These are phyloP conservation scores for Oreochromis aureus DNA, from an alignment of 2,113 vertebrate species.

Conservation along the genomic window DNA sequence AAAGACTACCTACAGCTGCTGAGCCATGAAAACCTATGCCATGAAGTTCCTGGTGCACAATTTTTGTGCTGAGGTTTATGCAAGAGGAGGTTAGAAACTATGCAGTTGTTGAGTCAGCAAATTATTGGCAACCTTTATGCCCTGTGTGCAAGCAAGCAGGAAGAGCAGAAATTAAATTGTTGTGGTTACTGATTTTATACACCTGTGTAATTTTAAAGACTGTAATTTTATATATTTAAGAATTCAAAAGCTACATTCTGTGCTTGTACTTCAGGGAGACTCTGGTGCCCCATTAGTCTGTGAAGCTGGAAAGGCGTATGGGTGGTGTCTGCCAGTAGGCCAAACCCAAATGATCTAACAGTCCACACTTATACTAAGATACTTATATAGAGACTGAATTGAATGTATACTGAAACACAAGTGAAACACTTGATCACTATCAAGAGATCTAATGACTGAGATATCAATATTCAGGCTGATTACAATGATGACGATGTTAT, in stretches of 20 bases:
- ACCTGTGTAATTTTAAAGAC: neutral
- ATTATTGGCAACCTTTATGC: neutral
- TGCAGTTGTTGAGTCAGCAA: neutral
- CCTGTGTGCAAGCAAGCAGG: neutral
- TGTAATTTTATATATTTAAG: neutral
- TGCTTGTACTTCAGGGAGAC: fast-evolving
- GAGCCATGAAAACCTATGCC: no score
- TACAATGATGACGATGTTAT: neutral
- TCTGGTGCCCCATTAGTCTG: neutral
- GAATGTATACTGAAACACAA: neutral
- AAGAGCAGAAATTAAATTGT: neutral
- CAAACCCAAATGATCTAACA: neutral
- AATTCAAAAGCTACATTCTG: neutral
- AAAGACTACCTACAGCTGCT: no score
- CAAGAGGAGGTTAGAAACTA: neutral
- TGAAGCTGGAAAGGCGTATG: neutral
- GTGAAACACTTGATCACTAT: neutral
- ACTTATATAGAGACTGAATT: neutral
- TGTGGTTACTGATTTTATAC: neutral
- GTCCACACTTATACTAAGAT: neutral
- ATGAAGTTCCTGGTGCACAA: no score
- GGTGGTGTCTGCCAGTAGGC: neutral
- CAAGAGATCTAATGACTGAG: neutral
- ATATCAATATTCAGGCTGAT: neutral
- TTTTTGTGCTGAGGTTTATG: neutral